Conservation (phyloP, 2,797 vertebrate genomes). For the Chromis chromis region DNA sequence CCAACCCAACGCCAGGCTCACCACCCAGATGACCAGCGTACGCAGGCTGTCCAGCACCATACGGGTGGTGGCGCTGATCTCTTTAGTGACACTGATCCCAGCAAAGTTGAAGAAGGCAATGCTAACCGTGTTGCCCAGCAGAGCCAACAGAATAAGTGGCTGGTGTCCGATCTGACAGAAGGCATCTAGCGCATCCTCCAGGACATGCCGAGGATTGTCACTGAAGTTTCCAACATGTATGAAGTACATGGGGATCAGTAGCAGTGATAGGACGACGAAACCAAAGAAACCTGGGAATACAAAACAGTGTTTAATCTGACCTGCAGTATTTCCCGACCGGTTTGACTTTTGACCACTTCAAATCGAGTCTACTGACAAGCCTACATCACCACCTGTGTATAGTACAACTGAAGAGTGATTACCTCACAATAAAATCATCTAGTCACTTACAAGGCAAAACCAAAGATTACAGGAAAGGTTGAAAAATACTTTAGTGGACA, state of each 20-base stretch:
- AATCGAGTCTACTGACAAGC: too few relatives aligned
- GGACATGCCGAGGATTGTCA: conserved; percentile 82
- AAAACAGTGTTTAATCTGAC: too few relatives aligned
- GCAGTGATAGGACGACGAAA: conserved; percentile 88
- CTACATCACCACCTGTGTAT: too few relatives aligned
- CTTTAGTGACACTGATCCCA: conserved; percentile 95
- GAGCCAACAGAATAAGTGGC: conserved; percentile 89
- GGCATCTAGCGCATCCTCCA: conserved; percentile 92
- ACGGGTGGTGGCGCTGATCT: conserved; percentile 95
- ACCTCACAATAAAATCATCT: too few relatives aligned
- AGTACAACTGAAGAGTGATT: too few relatives aligned
- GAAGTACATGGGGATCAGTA: conserved; percentile 94
- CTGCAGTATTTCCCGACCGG: too few relatives aligned
- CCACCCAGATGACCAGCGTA: conserved; percentile 91
- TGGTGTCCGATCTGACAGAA: conserved; percentile 92
- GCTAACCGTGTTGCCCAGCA: conserved; percentile 93
- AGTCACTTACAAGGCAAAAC: too few relatives aligned
- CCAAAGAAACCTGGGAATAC: conserved; percentile 89
- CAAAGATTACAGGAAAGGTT: too few relatives aligned
- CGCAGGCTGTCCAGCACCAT: conserved; percentile 98
- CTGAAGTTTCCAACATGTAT: conserved; percentile 86
- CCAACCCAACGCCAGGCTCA: conserved; percentile 92
- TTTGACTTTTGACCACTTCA: too few relatives aligned
- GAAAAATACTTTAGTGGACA: too few relatives aligned
- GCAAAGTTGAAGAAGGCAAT: conserved; percentile 98